phyloP scores from a whole-genome alignment of 2,113 vertebrate species.

The Lontra canadensis region DNA sequence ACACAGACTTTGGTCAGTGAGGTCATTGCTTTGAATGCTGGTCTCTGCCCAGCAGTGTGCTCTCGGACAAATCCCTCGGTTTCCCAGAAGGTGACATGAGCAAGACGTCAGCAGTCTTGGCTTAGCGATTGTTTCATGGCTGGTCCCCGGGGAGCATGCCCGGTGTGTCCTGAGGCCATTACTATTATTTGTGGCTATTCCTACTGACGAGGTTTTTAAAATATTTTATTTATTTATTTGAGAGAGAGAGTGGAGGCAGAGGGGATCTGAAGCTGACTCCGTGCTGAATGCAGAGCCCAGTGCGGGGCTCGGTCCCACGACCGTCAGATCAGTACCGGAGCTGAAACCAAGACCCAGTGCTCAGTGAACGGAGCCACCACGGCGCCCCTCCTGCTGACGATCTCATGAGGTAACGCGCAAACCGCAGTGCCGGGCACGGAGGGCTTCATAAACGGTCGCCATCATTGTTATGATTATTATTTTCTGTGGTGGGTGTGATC shows the following conservation, averaged over 20 bases:
- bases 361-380: neutral
- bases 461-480: rapidly evolving
- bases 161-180: neutral
- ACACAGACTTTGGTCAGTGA: neutral
- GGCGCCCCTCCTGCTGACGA: neutral
- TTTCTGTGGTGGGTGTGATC: no score
- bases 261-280: neutral
- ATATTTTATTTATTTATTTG: neutral
- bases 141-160: rapidly evolving
- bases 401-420: neutral
- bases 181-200: neutral
- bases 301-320: neutral
- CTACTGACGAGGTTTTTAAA: neutral
- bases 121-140: rapidly evolving
- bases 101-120: no score
- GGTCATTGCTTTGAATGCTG: neutral
- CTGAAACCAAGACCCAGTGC: neutral
- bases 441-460: neutral
- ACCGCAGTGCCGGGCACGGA: neutral
- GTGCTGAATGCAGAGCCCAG: neutral
- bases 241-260: neutral
- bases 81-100: neutral
- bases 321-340: neutral
- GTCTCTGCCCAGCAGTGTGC: neutral
- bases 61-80: neutral